Conservation (phyloP, 2,888 invertebrate species). For the Coelopa pilipes region DNA sequence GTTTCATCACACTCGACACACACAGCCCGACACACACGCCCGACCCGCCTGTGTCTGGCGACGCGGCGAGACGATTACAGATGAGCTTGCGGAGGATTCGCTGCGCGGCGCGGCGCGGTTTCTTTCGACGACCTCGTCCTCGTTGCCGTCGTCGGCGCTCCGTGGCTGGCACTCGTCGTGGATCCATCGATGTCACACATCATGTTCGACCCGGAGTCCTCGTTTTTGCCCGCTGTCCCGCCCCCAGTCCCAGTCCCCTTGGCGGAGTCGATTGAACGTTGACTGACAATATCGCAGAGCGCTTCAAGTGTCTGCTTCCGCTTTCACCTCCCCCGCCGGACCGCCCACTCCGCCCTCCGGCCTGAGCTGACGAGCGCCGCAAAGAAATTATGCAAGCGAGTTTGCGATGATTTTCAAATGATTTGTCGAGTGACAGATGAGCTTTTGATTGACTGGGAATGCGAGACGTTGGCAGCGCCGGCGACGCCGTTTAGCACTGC, state of each 20-base stretch:
- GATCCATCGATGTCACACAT: constrained; percentile 36
- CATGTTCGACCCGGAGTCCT: constrained; percentile 36
- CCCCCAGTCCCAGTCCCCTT: constrained; percentile 47
- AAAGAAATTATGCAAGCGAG: constrained; percentile 48
- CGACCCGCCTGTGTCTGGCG: constrained; percentile 33
- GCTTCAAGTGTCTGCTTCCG: constrained; percentile 64
- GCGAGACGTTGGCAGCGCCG: constrained; percentile 14
- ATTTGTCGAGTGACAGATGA: constrained; percentile 61
- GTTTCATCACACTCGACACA: constrained; percentile 35
- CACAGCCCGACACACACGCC: constrained; percentile 14
- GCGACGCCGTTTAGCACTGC: constrained; percentile 14
- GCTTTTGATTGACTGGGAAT: constrained; percentile 58
- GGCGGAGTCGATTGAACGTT: constrained; percentile 63
- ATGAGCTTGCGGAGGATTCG: constrained; percentile 34
- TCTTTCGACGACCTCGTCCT: neutral
- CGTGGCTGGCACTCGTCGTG: constrained; percentile 32
- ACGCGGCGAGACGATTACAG: constrained; percentile 39
- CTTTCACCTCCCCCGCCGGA: constrained; percentile 37
- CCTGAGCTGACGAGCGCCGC: constrained; percentile 9
- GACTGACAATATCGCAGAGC: constrained; percentile 64
- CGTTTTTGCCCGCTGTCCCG: neutral
- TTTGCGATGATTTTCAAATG: constrained; percentile 57
- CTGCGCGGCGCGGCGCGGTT: no score
- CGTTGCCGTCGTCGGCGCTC: neutral
- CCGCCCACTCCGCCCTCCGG: neutral